A percentile compares a stretch with the other conserved stretches of the same genome.
These are phyloP conservation scores for Phalacrocorax brasilianus DNA, from an alignment of 2,113 vertebrate genomes.

Conservation along the genomic window DNA sequence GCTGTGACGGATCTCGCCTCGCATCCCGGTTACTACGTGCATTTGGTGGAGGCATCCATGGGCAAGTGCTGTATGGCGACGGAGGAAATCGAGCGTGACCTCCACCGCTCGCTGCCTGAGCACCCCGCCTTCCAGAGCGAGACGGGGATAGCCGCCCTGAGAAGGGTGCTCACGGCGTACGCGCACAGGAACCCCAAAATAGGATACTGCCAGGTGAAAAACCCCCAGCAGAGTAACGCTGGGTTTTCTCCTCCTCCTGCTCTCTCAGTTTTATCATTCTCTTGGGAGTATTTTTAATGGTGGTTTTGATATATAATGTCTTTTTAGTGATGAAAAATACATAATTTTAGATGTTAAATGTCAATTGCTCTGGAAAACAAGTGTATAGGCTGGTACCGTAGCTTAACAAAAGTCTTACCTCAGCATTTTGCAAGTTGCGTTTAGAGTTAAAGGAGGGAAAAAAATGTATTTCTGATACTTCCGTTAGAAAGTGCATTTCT, in stretches of 20 bases:
- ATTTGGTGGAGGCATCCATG: constrained; percentile 87
- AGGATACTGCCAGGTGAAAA: constrained; percentile 93
- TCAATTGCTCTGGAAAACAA: background rate
- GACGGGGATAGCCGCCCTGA: constrained; percentile 86
- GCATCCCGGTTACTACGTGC: constrained; percentile 84
- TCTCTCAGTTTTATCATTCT: background rate
- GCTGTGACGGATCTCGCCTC: constrained; percentile 80
- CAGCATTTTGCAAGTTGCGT: background rate
- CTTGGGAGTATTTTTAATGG: background rate
- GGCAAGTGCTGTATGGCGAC: constrained; percentile 85
- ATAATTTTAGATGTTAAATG: background rate
- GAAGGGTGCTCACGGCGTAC: constrained; percentile 91
- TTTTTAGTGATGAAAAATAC: background rate
- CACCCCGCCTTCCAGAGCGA: constrained; percentile 95
- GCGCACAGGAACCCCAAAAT: constrained; percentile 95
- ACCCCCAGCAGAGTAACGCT: accelerated
- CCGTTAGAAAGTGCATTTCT: background rate
- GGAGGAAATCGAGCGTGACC: constrained; percentile 94
- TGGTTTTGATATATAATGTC: background rate
- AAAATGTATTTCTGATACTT: background rate
- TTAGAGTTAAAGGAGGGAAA: background rate
- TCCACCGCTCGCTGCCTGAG: constrained; percentile 93
- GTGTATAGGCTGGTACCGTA: background rate
- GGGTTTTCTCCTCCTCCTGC: background rate
- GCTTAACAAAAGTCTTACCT: background rate